Percentiles rank a stretch among this genome's conserved stretches.
Conservation (phyloP, 2,113 vertebrate genomes). For the Nycticebus coucang region DNA sequence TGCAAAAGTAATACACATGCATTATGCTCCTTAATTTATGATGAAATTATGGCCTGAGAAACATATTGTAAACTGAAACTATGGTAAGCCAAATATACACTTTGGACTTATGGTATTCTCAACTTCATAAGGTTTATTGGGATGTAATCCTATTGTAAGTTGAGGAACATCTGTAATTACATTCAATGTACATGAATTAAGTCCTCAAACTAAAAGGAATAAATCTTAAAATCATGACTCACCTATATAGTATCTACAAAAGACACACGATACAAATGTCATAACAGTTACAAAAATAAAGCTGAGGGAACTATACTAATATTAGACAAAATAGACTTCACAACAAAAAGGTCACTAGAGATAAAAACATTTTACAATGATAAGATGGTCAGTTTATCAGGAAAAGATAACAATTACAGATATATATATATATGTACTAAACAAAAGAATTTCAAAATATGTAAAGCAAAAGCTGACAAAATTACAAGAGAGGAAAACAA, state of each 20-base stretch:
- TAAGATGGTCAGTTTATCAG: neutral
- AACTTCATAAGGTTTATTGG: no score
- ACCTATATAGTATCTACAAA: neutral
- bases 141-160: no score
- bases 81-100: no score
- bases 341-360: neutral
- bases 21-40: no score
- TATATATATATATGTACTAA: neutral
- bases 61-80: no score
- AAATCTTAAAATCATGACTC: neutral
- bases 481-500: neutral
- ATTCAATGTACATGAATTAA: neutral
- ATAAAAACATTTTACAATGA: neutral
- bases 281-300: neutral
- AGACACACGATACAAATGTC: neutral
- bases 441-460: neutral
- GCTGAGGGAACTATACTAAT: neutral
- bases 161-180: no score
- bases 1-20: no score
- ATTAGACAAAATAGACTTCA: neutral
- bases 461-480: neutral
- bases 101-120: no score
- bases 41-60: no score
- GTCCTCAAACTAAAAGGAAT: neutral
- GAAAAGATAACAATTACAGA: neutral